phyloP scores from a whole-genome alignment of 2,797 vertebrate genomes.

The Sitta carolinensis region DNA sequence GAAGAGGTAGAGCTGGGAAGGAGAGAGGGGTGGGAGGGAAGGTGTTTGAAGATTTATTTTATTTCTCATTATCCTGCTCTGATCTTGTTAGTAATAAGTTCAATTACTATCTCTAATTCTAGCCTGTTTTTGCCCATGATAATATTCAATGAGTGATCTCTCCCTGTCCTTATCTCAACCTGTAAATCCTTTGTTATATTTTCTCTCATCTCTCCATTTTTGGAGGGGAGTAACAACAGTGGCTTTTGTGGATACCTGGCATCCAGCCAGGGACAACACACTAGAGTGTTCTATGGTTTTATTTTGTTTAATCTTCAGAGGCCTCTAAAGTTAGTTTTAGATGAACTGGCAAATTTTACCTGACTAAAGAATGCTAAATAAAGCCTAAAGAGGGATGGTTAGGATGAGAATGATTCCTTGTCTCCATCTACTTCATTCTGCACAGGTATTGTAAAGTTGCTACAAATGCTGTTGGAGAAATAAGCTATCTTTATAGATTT shows the following conservation, averaged over 20 bases:
- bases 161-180: not conserved
- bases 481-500: not conserved
- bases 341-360: conserved; percentile 1
- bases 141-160: not conserved
- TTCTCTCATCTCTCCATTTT: not conserved
- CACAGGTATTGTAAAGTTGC: not conserved
- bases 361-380: conserved; percentile 20
- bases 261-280: not conserved
- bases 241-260: not conserved
- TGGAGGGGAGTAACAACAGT: not conserved
- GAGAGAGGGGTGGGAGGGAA: not conserved
- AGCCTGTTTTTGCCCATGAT: not conserved
- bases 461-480: conserved; percentile 16
- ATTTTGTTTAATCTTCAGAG: conserved; percentile 11
- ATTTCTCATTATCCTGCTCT: not conserved
- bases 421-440: conserved; percentile 18
- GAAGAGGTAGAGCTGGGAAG: not conserved
- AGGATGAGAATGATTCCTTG: not conserved
- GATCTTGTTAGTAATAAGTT: not conserved
- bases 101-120: not conserved
- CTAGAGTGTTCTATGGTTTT: not conserved
- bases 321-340: conserved; percentile 20
- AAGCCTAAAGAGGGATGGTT: not conserved
- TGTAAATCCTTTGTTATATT: not conserved
- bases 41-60: not conserved